Evolutionary conservation across 2,797 vertebrate genomes (phyloP), one percentile per base, ranked within the genome.

Genomic region (Schizopygopsis malacanthus): DNA sequence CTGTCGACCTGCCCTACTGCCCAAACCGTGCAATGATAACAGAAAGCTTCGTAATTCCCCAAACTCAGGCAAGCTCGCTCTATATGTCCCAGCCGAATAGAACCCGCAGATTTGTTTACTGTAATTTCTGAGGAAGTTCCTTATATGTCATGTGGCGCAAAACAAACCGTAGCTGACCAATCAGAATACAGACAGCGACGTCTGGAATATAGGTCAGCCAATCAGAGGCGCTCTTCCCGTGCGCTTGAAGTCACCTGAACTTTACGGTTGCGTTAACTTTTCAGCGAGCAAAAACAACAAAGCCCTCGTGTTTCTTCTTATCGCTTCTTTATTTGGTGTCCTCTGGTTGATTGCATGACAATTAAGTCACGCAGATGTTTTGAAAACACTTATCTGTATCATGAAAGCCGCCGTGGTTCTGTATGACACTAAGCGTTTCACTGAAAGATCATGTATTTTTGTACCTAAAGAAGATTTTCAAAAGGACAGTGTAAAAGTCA

Each of bases 161-260:
- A 96, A 95, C 93, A 94, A 93, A 94, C 63, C 80, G 2, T 61
- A 0, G 16, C 22, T 72, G 45, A 79, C 95, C 94, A 95, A 96
- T 96, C 37, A 85, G 54, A 91, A 63, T 22, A 3, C 0, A 28
- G 18, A 7, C 33, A 71, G 87, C 82, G 90, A 84, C 88, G 87
- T 16, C 5, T 6, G 45, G 86, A 91, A 93, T 93, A 86, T 94
- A 93, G 92, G 93, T 95, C 92, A 95, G 89, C 95, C 94, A 95
- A 95, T 96, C 89, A 91, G 82, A 85, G 1, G 52, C 37, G 10
- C 7, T 18, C 2, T 20, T 91, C 8, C 16, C 39, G 16, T 22
- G 69, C 39, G 69, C 37, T 63, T 56, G 67, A 10, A 54, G 78
- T 28, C 79, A 28, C 25, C 59, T 54, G 28, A 84, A 47, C 22